A percentile compares a stretch with the other conserved stretches of the same genome.
phyloP scores from a whole-genome alignment of 1,140 invertebrate species.

The Brachystomella parvula region DNA sequence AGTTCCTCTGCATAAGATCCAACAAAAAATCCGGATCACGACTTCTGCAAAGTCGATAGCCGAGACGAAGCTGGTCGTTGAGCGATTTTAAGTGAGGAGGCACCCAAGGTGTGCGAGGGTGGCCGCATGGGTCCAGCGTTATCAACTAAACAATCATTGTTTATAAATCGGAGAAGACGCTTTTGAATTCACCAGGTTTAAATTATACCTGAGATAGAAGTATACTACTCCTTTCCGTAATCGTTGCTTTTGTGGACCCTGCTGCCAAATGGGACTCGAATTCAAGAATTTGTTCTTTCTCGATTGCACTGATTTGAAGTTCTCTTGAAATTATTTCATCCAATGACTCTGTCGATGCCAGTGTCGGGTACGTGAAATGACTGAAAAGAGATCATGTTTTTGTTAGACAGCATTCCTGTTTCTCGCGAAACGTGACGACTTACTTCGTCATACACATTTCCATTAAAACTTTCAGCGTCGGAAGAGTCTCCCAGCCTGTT shows the following conservation, averaged over 20 bases:
- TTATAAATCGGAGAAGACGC: background rate
- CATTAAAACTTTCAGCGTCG: conserved; percentile 83
- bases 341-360: conserved; percentile 51
- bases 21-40: conserved; percentile 84
- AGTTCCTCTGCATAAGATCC: conserved; percentile 82
- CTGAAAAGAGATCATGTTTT: conserved; percentile 40
- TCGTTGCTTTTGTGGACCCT: conserved; percentile 70
- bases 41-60: conserved; percentile 81
- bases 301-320: conserved; percentile 59
- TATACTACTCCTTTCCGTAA: conserved; percentile 82
- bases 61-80: conserved; percentile 69
- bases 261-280: conserved; percentile 89
- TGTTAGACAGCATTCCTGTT: background rate
- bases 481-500: conserved; percentile 79
- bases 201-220: conserved; percentile 62
- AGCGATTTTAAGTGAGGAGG: conserved; percentile 72
- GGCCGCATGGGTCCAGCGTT: conserved; percentile 73
- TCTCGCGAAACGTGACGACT: conserved; percentile 35
- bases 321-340: conserved; percentile 57
- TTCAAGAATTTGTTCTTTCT: conserved; percentile 76
- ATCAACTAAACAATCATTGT: conserved; percentile 50
- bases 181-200: background rate
- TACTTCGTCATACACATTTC: conserved; percentile 96
- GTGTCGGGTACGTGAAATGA: conserved; percentile 64
- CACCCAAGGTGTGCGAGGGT: conserved; percentile 61